These are phyloP conservation scores for Diarsia brunnea DNA, from an alignment of 2,888 invertebrate genomes.

Conservation along the genomic window DNA sequence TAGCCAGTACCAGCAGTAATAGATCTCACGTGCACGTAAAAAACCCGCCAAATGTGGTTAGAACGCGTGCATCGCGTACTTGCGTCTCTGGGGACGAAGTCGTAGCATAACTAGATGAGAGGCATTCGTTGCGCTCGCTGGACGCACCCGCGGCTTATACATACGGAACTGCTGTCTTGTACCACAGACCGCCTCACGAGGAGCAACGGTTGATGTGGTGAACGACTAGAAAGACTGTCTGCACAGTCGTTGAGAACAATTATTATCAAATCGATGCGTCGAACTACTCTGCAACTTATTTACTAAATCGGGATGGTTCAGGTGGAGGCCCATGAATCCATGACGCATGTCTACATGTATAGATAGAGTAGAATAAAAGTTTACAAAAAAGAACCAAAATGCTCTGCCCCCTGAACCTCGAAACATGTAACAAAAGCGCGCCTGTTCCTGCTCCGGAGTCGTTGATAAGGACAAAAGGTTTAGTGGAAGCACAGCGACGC, in stretches of 20 bases:
- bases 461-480: constrained; percentile 19
- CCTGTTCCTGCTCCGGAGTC: not conserved
- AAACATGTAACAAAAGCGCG: not conserved
- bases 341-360: not conserved
- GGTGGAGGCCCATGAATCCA: not conserved
- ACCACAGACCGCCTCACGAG: not conserved
- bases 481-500: constrained; percentile 4
- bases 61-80: not conserved
- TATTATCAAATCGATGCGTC: not conserved
- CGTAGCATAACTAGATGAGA: constrained; percentile 1
- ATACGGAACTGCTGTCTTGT: too few species aligned
- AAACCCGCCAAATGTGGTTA: not conserved
- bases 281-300: not conserved
- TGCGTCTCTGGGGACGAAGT: constrained; percentile 18
- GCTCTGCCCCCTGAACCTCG: not conserved
- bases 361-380: not conserved
- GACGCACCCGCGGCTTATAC: constrained; percentile 20
- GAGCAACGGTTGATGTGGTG: not conserved
- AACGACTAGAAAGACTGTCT: not conserved
- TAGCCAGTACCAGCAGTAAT: not conserved
- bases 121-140: not conserved
- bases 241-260: too few species aligned
- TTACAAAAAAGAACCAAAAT: not conserved
- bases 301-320: not conserved
- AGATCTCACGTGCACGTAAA: not conserved